Evolutionary conservation across 2,888 invertebrate genomes (phyloP).

Genomic region (Abscondita cerata): DNA sequence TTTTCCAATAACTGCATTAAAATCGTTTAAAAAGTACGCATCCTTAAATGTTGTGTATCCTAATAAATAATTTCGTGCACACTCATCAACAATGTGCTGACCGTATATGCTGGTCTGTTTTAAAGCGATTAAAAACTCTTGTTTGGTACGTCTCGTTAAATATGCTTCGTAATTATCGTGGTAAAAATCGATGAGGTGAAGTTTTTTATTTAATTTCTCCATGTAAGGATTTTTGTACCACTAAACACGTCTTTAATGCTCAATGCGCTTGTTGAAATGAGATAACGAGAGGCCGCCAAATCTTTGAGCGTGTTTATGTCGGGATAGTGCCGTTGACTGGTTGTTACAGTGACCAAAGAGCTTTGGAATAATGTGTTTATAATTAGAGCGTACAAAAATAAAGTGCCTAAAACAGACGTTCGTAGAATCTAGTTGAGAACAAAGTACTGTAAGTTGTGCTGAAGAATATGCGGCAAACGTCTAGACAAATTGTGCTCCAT

Average conservation of each 20-base stretch:
- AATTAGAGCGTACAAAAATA: slow-evolving; percentile 52
- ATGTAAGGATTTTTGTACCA: slow-evolving; percentile 46
- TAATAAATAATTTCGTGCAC: slow-evolving; percentile 56
- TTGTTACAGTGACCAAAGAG: slow-evolving; percentile 56
- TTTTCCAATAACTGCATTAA: slow-evolving; percentile 50
- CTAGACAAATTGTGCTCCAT: slow-evolving; percentile 46
- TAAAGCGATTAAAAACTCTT: slow-evolving; percentile 28
- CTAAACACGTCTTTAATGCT: slow-evolving; percentile 56
- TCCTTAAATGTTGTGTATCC: slow-evolving; percentile 52
- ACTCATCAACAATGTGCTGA: slow-evolving; percentile 54
- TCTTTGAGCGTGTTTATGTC: slow-evolving; percentile 56
- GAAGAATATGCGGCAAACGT: slow-evolving; percentile 52
- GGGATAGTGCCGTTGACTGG: slow-evolving; percentile 55
- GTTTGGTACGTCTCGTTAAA: slow-evolving; percentile 22
- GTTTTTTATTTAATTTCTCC: slow-evolving; percentile 51
- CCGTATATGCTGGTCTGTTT: not conserved
- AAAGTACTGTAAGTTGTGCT: slow-evolving; percentile 39
- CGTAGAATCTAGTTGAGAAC: slow-evolving; percentile 54
- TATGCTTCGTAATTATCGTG: slow-evolving; percentile 42
- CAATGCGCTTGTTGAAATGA: slow-evolving; percentile 55
- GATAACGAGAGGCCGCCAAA: slow-evolving; percentile 50
- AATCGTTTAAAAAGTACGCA: slow-evolving; percentile 49
- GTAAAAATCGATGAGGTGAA: slow-evolving; percentile 48
- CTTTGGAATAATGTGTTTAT: slow-evolving; percentile 58
- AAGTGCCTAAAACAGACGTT: slow-evolving; percentile 53